Percentiles rank a stretch among this genome's conserved stretches.
These are phyloP conservation scores for Oreocharis arfaki DNA, from an alignment of 2,113 vertebrate genomes.

Conservation along the genomic window DNA sequence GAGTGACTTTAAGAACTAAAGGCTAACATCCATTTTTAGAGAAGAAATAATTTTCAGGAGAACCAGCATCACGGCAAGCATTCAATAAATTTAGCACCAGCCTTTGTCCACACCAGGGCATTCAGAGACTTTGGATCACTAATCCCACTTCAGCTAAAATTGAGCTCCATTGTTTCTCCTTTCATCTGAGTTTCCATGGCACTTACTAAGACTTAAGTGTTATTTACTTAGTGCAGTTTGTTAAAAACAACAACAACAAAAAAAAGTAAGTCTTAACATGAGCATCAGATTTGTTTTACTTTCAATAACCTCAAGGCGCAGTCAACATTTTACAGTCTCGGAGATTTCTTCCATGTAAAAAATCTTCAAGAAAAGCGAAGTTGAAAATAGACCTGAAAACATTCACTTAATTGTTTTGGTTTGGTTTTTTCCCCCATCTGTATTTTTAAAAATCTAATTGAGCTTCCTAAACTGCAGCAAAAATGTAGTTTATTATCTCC, in stretches of 20 bases:
- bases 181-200: constrained; percentile 46
- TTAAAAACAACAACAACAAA: background rate
- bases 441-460: constrained; percentile 73
- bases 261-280: background rate
- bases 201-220: constrained; percentile 27
- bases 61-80: background rate
- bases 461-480: constrained; percentile 64
- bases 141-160: constrained; percentile 55
- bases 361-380: constrained; percentile 29
- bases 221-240: constrained; percentile 31
- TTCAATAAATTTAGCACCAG: background rate
- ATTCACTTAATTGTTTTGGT: background rate
- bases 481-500: constrained; percentile 90
- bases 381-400: constrained; percentile 34
- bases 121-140: background rate
- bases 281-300: background rate
- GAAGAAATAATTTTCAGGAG: background rate
- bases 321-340: background rate
- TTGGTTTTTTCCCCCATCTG: background rate
- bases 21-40: background rate
- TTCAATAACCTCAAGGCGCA: background rate
- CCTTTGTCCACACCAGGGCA: background rate
- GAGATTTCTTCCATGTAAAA: background rate
- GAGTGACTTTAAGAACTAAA: background rate
- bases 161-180: constrained; percentile 39